Evolutionary conservation across 2,888 invertebrate species (phyloP), one percentile per base, ranked within the genome.

Genomic region (Teinopalpus imperialis): DNA sequence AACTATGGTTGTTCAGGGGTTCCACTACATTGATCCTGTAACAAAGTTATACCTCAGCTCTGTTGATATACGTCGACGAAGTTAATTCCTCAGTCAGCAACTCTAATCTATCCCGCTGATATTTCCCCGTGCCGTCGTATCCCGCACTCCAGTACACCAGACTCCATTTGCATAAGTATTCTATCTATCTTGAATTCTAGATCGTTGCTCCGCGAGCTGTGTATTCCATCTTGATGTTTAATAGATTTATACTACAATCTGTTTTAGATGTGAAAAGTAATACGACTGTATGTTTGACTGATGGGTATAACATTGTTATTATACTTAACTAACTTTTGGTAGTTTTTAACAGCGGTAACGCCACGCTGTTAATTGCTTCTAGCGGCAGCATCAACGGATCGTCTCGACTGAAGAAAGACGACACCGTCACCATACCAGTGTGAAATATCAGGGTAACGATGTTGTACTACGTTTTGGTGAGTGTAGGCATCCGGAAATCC

Each of bases 131-230:
- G 49, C 49, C 51, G 53, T 48, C 39, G 52, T 64, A 63, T 56
- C 21, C 45, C 56, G 56, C 56, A 48, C 53, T 52, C 55, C 59
- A 56, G 60, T 57, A 52, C 58, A 54, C 59, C 57, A 53, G 59
- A 53, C 51, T 59, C 51, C 59, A 72, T 74, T 73, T 69, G 64
- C 69, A 73, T 74, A 73, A 73, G 66, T 69, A 72, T 69, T 67
- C 59, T 60, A 66, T 66, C 62, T 64, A 58, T 56, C 60, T 58
- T 55, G 30, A 31, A 48, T 60, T 57, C 63, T 63, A 59, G 60
- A 62, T 61, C 58, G 58, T 58, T 54, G 48, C 54, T 49, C 49
- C 53, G 54, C 56, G 55, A 57, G 53, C 49, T 56, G 53, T 56
- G 55, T n/a, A n/a, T 59, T 57, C 58, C 52, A 59, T 61, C 61